These are phyloP conservation scores for Camponotus pennsylvanicus DNA, from an alignment of 1,140 invertebrate genomes.

Conservation along the genomic window DNA sequence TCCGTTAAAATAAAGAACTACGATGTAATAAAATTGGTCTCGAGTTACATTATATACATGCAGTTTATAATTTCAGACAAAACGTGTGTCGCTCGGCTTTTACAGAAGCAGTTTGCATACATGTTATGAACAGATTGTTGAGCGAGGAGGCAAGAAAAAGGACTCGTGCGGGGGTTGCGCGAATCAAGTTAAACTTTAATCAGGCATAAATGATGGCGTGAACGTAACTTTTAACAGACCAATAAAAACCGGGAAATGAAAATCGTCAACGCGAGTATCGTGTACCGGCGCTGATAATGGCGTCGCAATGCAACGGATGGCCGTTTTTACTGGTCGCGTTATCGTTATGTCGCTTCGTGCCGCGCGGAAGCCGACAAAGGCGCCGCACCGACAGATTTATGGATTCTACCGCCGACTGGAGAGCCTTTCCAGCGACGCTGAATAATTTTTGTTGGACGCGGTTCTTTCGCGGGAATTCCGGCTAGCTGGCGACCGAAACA, in stretches of 20 bases:
- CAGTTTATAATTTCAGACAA: conserved; percentile 19
- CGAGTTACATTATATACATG: neutral
- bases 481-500: conserved; percentile 31
- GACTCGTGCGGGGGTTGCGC: conserved; percentile 23
- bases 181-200: conserved; percentile 82
- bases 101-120: neutral
- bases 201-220: conserved; percentile 80
- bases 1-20: neutral
- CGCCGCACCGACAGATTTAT: conserved; percentile 71
- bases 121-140: neutral
- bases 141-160: neutral
- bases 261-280: conserved; percentile 68
- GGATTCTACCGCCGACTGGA: conserved; percentile 73
- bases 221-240: conserved; percentile 82
- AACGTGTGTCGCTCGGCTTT: conserved; percentile 4
- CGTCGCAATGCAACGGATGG: conserved; percentile 49
- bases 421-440: conserved; percentile 33
- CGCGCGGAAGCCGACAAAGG: conserved; percentile 35
- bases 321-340: conserved; percentile 56
- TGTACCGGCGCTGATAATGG: conserved; percentile 73
- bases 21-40: conserved; percentile 10
- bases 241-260: conserved; percentile 82
- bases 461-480: conserved; percentile 52
- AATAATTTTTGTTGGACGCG: conserved; percentile 68
- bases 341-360: conserved; percentile 62